Conservation (phyloP, 2,113 vertebrate species). For the Ornithorhynchus anatinus region DNA sequence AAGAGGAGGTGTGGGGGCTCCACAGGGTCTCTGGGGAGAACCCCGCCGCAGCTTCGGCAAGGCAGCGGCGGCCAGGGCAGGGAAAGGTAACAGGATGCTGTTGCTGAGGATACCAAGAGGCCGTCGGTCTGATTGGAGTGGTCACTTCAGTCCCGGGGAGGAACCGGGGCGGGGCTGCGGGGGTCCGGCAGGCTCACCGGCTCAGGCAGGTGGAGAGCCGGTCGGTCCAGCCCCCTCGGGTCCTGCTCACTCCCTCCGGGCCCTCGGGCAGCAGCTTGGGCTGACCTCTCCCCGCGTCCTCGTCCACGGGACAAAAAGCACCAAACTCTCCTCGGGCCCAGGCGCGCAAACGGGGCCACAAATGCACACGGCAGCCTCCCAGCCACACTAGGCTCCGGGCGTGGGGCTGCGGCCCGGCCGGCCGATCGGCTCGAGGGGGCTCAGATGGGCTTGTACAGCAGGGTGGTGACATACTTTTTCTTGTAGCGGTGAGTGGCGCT, state of each 20-base stretch:
- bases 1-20: too few species aligned
- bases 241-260: too few species aligned
- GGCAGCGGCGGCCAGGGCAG: not conserved
- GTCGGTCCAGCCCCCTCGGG: too few species aligned
- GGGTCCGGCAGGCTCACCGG: too few species aligned
- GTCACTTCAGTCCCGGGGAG: too few species aligned
- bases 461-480: slow-evolving; percentile 97
- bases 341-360: slow-evolving; percentile 40
- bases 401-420: not conserved
- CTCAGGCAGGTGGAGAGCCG: not conserved
- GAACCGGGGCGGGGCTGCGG: not conserved
- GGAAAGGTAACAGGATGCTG: not conserved
- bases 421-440: slow-evolving; percentile 31
- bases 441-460: slow-evolving; percentile 79
- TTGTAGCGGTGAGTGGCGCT: slow-evolving; percentile 97
- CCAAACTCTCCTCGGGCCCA: too few species aligned
- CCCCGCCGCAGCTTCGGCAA: not conserved
- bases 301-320: not conserved
- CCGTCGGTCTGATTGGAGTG: too few species aligned
- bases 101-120: not conserved
- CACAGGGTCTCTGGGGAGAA: not conserved
- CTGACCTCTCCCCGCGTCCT: not conserved
- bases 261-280: too few species aligned
- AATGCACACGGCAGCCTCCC: slow-evolving; percentile 41
- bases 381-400: not conserved